A percentile compares a stretch with the other conserved stretches of the same genome.
Evolutionary conservation across 2,797 vertebrate species (phyloP).

Genomic region (Megaceryle alcyon): DNA sequence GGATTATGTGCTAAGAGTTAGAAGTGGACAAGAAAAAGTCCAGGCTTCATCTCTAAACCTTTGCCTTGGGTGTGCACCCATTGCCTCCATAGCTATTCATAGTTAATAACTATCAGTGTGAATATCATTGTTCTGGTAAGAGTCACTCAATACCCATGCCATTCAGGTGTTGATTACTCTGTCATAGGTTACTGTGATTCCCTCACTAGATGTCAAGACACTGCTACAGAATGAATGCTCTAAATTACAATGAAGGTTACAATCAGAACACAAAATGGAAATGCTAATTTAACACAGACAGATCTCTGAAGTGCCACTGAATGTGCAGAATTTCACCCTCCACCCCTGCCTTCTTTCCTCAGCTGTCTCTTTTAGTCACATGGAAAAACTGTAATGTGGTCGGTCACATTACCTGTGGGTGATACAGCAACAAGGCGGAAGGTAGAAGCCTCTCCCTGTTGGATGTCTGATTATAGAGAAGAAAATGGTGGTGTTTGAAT

Average conservation of each 20-base stretch:
- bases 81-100: not conserved
- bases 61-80: accelerated
- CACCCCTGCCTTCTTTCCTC: not conserved
- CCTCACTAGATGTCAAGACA: not conserved
- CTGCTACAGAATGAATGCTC: not conserved
- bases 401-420: slow-evolving; percentile 9
- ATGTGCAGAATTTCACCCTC: not conserved
- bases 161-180: not conserved
- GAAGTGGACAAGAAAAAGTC: not conserved
- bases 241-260: not conserved
- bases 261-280: slow-evolving; percentile 12
- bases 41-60: not conserved
- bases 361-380: not conserved
- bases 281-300: not conserved
- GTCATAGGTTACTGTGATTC: not conserved
- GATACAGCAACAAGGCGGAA: not conserved
- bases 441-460: not conserved
- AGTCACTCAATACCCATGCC: not conserved
- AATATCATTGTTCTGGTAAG: not conserved
- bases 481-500: not conserved
- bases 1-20: not conserved
- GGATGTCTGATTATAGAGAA: not conserved
- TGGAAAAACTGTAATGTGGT: not conserved
- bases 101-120: not conserved
- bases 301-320: not conserved